These are phyloP conservation scores for Caracal caracal DNA, from an alignment of 2,113 vertebrate genomes.

Conservation along the genomic window DNA sequence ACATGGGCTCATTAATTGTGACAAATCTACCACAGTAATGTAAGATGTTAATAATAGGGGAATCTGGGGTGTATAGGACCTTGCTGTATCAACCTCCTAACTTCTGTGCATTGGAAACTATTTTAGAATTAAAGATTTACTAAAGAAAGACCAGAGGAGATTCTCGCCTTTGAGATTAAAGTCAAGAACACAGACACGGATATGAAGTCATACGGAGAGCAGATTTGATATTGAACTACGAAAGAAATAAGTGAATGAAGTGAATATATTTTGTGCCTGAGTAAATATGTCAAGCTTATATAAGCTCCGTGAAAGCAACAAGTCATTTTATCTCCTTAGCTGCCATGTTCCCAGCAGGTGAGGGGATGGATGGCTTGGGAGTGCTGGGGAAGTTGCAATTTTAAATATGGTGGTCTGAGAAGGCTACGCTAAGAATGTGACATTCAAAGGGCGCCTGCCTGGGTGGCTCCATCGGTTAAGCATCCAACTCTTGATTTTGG, in stretches of 20 bases:
- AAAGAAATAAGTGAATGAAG: background rate
- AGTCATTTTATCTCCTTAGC: background rate
- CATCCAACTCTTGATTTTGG: no score
- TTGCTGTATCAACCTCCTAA: background rate
- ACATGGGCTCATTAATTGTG: background rate
- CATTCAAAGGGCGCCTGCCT: background rate
- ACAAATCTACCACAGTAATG: no score
- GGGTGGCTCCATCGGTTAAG: no score
- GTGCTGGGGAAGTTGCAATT: fast-evolving
- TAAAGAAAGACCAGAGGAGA: background rate
- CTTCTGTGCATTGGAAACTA: background rate
- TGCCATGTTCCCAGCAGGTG: background rate
- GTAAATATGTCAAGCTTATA: fast-evolving
- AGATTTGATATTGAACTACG: background rate
- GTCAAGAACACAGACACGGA: background rate
- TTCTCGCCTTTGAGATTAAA: background rate
- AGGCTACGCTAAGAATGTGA: background rate
- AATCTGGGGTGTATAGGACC: background rate
- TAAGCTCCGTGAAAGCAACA: fast-evolving
- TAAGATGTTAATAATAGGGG: background rate
- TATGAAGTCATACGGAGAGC: background rate
- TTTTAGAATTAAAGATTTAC: background rate
- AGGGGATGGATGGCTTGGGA: fast-evolving
- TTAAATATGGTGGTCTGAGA: background rate
- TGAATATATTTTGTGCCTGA: background rate